Base-by-base conservation (phyloP, 2,113 vertebrate species). In the Thamnaconus septentrionalis region DNA sequence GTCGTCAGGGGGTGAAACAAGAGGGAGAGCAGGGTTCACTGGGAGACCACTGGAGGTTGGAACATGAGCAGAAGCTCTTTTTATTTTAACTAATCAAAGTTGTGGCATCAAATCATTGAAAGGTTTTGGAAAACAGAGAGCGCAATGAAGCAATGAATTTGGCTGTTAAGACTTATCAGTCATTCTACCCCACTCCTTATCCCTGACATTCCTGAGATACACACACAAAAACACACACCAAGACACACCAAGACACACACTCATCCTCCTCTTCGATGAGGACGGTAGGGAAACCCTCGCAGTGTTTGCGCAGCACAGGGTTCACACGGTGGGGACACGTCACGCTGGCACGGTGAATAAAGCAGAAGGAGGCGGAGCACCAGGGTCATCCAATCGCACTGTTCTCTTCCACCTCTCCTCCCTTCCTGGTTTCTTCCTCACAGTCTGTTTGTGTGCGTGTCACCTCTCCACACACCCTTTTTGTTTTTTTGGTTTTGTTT, bases 1-100 rank as follows among this genome's bases (percentile, higher is more conserved):
- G 88, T 91, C 80, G 92, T 59, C 91, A 92, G 82, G 66, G 73
- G 78, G 73, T 46, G 61, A 64, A 12, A 62, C 44, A 61, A 62
- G 5, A 3, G 42, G 63, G 45, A 11, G 48, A 61, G 51, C 53
- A 62, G 62, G 83, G 67, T 78, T 46, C 59, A 53, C 42, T 69
- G 70, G 70, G 57, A 65, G 67, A 52, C 64, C 59, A 53, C 63
- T 53, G 51, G 57, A 61, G 54, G 70, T 68, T 59, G 62, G 58
- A 44, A 61, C 41, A 56, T 51, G 70, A 64, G 62, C 60, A 58
- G 41, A 76, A 70, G 49, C 49, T 59, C 41, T 53, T 41, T 18
- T 52, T 56, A 56, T 59, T 51, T 60, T 7, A 48, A 31, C 8
- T 39, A 45, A 48, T 53, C 6, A 57, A 60, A 63, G 66, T 66